Base-by-base conservation (phyloP, 2,888 invertebrate species). In the Drosophila subsilvestris region DNA sequence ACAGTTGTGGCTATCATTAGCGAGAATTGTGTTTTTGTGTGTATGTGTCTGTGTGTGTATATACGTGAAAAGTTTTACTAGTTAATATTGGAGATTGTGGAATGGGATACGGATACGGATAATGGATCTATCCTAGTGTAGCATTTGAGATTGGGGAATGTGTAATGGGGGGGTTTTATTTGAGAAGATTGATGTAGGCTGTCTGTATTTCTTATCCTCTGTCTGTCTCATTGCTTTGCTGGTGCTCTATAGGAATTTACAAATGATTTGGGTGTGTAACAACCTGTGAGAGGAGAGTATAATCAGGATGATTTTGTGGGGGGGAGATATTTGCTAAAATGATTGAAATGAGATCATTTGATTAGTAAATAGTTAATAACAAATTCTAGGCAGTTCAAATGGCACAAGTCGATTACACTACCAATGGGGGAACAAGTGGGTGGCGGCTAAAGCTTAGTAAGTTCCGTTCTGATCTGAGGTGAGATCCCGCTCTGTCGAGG, bases 301-400 rank as follows among this genome's bases (percentile, higher is more conserved):
- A 14, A 22, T 43, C 72, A 53, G 62, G 47, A 56, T 12, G 43
- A 62, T 32, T 37, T 50, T 29, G 12, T 53, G 44, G 54, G 20
- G 18, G n/a, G n/a, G 22, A 4, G 22, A 53, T 63, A 53, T 73
- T 62, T 49, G 71, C 37, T 57, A 78, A 75, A 60, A 57, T 50
- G 50, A 60, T 67, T 62, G 60, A 54, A 58, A 60, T 72, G 60
- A 63, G 20, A 45, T 70, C 22, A 37, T 57, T 56, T 57, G 22
- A 37, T 54, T 73, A 60, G 65, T 86, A 74, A 80, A 76, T 72
- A 83, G 84, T 63, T 74, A 69, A 78, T 80, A 86, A 84, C 86
- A 80, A 76, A 79, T 76, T 60, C 63, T 74, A 70, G 74, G 66
- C 69, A 76, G 71, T 73, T 83, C 47, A 60, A 71, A 77, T 80